Percentiles rank a stretch among this genome's conserved stretches.
These are phyloP conservation scores for Dicrurus megarhynchus DNA, from an alignment of 2,113 vertebrate species.

Conservation along the genomic window DNA sequence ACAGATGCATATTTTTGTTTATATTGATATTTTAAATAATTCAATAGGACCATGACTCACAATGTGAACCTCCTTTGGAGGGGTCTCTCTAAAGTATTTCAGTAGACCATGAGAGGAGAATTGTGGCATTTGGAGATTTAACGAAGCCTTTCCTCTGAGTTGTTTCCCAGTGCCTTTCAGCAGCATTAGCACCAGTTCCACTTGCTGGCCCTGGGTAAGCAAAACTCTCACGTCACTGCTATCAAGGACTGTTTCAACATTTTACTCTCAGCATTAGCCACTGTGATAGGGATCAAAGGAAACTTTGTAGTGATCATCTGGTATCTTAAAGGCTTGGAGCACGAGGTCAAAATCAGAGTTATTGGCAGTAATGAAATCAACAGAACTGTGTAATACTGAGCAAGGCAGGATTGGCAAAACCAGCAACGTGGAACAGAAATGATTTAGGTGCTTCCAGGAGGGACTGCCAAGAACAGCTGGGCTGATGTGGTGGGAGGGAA, in stretches of 20 bases:
- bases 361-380: neutral
- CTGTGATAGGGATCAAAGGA: neutral
- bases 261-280: neutral
- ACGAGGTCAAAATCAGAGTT: neutral
- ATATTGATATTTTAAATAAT: neutral
- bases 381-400: neutral
- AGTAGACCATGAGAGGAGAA: neutral
- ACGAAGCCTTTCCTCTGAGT: neutral
- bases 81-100: neutral
- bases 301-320: neutral
- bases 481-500: neutral
- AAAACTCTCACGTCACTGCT: neutral
- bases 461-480: neutral
- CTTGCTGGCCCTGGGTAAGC: neutral
- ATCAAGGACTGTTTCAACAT: neutral
- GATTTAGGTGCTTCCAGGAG: neutral
- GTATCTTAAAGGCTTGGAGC: neutral
- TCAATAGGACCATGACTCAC: neutral
- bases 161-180: neutral
- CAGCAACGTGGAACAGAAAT: neutral
- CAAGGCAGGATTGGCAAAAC: fast-evolving
- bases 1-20: neutral
- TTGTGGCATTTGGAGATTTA: neutral
- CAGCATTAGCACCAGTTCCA: neutral
- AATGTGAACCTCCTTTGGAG: neutral